Base-by-base conservation (phyloP, 2,797 vertebrate species). In the Enteromius thamalakanensis region DNA sequence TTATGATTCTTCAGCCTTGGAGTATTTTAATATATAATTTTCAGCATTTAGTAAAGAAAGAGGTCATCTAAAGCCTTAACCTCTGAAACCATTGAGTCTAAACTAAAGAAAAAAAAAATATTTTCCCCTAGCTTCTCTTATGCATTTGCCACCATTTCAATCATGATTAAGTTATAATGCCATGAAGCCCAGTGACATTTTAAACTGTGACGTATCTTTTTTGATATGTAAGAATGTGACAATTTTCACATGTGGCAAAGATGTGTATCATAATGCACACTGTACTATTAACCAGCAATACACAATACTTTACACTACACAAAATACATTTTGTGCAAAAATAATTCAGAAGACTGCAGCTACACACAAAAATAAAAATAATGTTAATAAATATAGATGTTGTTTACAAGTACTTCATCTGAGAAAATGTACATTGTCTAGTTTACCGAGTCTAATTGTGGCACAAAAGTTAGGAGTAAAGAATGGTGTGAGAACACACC, bases 401-500 rank as follows among this genome's bases (percentile, higher is more conserved):
- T 10, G 14, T 17, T 71, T 42, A 17, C 42, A 71, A 53, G 70
- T 34, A n/a, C 47, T 47, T 17, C 3, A 74, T 34, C 71, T 74
- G 71, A 76, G 40, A 6, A 4, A 42, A 76, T 26, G 3, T 60
- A 17, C 74, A 23, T 7, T 6, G 4, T 23, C 23, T 70, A 21
- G 17, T 53, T 23, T 67, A 78, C 17, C 0, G 4, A 37, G 29
- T 67, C 62, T 67, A 37, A 67, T 10, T 37, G 26, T 67, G 23
- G 10, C 32, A 55, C 47, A 79, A 69, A 69, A 26, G 78, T 26
- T 79, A 51, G 45, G 19, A 2, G 2, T 23, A 8, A 62, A 47
- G 17, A 60, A 62, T 72, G 53, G 42, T 72, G 79, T 71, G 42
- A 72, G 69, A 47, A 81, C 69, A 72, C 40, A 81, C 79, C 68